Base-by-base conservation (phyloP, 2,113 vertebrate species). In the Brachyhypopomus gauderio region DNA sequence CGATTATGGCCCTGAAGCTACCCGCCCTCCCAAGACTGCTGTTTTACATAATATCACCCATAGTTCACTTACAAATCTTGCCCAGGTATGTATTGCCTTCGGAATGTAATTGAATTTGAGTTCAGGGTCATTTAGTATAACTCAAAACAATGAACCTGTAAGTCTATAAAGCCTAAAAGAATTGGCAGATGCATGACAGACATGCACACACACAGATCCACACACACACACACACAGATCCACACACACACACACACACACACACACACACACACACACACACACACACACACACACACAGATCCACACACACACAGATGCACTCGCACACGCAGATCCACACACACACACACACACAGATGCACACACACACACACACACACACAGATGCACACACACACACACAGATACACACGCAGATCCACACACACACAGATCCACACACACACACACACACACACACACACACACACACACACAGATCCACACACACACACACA, bases 21-120 rank as follows among this genome's bases (percentile, higher is more conserved):
- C 34, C 62, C 72, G 72, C 75, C 76, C 75, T 58, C 72, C 75
- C 60, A 14, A 17, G 63, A 38, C 45, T 38, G 58, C 60, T 67
- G 30, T 75, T 82, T 82, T 75, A 75, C 76, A 82, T 75, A 85
- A 59, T 34, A 78, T 85, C 11, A 72, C 52, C 64, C 30, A 56
- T 74, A 41, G 69, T 56, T 19, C 67, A 81, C 60, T 60, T 62
- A 59, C 34, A 55, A 72, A 58, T 80, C n/a, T 23, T 11, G 55
- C 83, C 30, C 25, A 52, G 76, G 30, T 30, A 1, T 30, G 30
- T 30, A 30, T 30, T 30, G 30, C 30, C 30, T 30, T 30, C 48
- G 30, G 75, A 67, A 27, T 17, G 23, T 55, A 74, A 80, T 14
- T 64, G 5, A 80, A 81, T 11, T 80, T 11, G 58, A 73, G 58